Conservation (phyloP, 2,888 invertebrate species). For the Hartigia nigra region DNA sequence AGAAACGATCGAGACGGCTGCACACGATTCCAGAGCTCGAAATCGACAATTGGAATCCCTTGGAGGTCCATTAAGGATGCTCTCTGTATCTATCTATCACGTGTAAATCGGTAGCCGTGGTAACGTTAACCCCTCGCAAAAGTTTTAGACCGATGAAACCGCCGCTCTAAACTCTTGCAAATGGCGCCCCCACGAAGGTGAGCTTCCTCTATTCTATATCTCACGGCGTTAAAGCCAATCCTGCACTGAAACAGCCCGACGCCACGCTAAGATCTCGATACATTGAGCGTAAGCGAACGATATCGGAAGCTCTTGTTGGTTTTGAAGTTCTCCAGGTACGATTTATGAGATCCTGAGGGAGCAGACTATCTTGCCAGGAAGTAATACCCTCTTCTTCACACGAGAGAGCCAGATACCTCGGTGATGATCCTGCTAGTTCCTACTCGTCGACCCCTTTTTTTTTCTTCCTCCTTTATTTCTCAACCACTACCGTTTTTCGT, state of each 20-base stretch:
- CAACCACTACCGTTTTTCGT: background rate
- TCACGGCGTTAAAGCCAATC: slow-evolving; percentile 2
- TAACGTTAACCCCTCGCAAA: slow-evolving; percentile 23
- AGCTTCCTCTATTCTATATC: background rate
- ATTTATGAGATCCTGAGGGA: slow-evolving; percentile 63
- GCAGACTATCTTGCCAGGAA: slow-evolving; percentile 57
- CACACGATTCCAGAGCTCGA: slow-evolving; percentile 25
- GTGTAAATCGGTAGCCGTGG: slow-evolving; percentile 38
- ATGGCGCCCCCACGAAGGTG: slow-evolving; percentile 7
- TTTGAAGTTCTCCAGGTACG: slow-evolving; percentile 49
- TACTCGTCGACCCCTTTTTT: slow-evolving; percentile 6
- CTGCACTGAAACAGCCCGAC: background rate
- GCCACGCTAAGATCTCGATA: slow-evolving; percentile 28
- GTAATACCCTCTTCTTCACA: slow-evolving; percentile 55
- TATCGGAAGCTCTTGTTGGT: slow-evolving; percentile 34
- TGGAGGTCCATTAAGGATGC: slow-evolving; percentile 42
- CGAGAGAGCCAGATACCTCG: slow-evolving; percentile 27
- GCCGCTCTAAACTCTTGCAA: slow-evolving; percentile 16
- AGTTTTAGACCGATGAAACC: slow-evolving; percentile 19
- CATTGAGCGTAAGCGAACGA: slow-evolving; percentile 25
- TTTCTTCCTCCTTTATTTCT: slow-evolving; percentile 9
- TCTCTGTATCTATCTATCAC: slow-evolving; percentile 36
- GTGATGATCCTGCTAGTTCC: slow-evolving; percentile 31
- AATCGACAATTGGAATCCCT: slow-evolving; percentile 39
- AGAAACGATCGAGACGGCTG: background rate